These are phyloP conservation scores for Coregonus clupeaformis DNA, from an alignment of 2,113 vertebrate species.

Conservation along the genomic window DNA sequence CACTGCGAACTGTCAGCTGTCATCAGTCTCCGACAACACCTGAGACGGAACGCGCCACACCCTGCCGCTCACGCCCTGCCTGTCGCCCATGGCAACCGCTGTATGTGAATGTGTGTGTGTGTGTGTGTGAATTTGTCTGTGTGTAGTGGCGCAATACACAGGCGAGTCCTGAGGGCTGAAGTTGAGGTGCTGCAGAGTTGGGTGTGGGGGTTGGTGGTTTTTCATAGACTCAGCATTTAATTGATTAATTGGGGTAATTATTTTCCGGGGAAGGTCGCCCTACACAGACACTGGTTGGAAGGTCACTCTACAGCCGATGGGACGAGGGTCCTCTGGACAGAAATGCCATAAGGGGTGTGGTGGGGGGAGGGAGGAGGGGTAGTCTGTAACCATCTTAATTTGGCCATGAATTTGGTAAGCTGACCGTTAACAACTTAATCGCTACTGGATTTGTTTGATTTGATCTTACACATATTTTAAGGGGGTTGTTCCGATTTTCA, in stretches of 20 bases:
- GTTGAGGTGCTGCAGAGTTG: constrained; percentile 53
- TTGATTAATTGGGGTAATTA: constrained; percentile 80
- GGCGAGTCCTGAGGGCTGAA: not conserved
- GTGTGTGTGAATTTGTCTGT: not conserved
- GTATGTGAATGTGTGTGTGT: constrained; percentile 4
- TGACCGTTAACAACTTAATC: not conserved
- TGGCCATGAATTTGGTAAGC: too few species aligned
- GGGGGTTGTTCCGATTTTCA: too few species aligned
- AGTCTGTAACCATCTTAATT: constrained; percentile 21
- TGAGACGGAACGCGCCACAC: constrained; percentile 72
- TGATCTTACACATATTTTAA: too few species aligned
- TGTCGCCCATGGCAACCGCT: constrained; percentile 71
- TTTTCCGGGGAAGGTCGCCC: constrained; percentile 72
- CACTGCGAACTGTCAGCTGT: constrained; percentile 72
- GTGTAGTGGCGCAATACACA: too few species aligned
- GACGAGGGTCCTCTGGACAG: constrained; percentile 49
- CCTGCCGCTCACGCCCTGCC: constrained; percentile 63
- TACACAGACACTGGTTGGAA: constrained; percentile 62
- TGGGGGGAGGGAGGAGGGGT: not conserved
- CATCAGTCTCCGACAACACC: constrained; percentile 74
- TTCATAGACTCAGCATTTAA: constrained; percentile 71
- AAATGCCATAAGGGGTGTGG: constrained; percentile 45
- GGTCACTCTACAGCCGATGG: constrained; percentile 65
- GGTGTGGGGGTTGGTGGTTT: constrained; percentile 4
- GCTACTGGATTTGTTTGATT: not conserved